phyloP scores from a whole-genome alignment of 2,888 invertebrate genomes.

The Exephanes ischioxanthus region DNA sequence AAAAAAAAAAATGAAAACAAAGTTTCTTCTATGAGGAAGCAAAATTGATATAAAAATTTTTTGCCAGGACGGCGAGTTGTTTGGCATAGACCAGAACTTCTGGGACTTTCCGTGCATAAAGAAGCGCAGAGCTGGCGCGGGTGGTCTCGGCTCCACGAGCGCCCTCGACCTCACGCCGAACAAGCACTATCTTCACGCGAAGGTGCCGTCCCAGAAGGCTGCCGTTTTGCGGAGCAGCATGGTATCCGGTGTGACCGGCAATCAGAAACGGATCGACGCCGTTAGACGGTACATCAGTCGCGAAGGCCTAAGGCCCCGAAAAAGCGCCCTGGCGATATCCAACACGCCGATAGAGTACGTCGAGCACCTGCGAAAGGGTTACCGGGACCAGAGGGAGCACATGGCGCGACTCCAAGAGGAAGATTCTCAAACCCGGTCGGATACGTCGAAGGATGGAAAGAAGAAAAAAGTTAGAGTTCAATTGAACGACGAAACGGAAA shows the following conservation, averaged over 20 bases:
- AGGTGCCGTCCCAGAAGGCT: conserved; percentile 87
- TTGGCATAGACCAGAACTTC: conserved; percentile 91
- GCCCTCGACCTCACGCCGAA: conserved; percentile 49
- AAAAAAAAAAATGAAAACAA: no score
- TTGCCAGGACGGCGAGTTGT: conserved; percentile 91
- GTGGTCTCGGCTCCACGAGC: conserved; percentile 22
- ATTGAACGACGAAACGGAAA: conserved; percentile 41
- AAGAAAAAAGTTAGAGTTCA: conserved; percentile 61
- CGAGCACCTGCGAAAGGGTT: conserved; percentile 46
- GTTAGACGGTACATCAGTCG: conserved; percentile 36
- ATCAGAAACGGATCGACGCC: conserved; percentile 79
- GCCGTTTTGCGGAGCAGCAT: conserved; percentile 87
- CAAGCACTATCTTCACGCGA: conserved; percentile 81
- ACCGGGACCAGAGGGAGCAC: conserved; percentile 50
- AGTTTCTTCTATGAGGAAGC: no score
- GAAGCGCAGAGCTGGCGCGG: conserved; percentile 81
- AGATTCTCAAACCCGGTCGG: background rate
- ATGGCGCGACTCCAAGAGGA: conserved; percentile 21
- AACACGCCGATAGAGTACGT: conserved; percentile 59
- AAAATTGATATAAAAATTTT: background rate
- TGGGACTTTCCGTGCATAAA: conserved; percentile 89
- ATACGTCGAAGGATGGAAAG: background rate
- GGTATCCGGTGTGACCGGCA: conserved; percentile 84
- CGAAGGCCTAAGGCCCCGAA: conserved; percentile 57
- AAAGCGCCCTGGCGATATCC: conserved; percentile 52